A percentile compares a stretch with the other conserved stretches of the same genome.
Evolutionary conservation across 2,797 vertebrate genomes (phyloP).

Genomic region (Peromyscus nudipes): DNA sequence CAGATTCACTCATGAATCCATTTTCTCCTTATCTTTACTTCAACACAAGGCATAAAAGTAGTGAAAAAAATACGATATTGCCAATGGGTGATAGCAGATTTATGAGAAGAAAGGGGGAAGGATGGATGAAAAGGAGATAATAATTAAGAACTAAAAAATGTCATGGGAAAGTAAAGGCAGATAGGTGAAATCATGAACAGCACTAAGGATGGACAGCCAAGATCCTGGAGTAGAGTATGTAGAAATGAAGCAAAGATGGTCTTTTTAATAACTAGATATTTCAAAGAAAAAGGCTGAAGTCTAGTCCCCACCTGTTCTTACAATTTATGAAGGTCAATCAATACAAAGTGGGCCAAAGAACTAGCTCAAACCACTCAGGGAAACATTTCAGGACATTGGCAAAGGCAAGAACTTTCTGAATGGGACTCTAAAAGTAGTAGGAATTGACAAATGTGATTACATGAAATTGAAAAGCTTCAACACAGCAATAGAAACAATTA

Average conservation of each 20-base stretch:
- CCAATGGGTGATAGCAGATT: fast-evolving
- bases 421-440: background rate
- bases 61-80: too few species aligned
- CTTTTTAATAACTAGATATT: background rate
- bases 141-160: background rate
- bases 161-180: background rate
- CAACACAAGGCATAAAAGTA: background rate
- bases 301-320: background rate
- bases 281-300: background rate
- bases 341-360: background rate
- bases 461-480: background rate
- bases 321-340: background rate
- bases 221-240: background rate
- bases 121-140: background rate
- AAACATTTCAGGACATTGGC: background rate
- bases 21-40: background rate
- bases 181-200: background rate
- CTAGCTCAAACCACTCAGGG: background rate
- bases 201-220: fast-evolving
- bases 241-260: background rate
- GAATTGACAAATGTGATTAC: background rate
- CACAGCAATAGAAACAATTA: background rate
- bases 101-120: too few species aligned
- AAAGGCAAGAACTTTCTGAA: background rate
- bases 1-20: background rate